These are phyloP conservation scores for Globodera ellingtonae DNA, from an alignment of 1,140 invertebrate genomes.

Conservation along the genomic window DNA sequence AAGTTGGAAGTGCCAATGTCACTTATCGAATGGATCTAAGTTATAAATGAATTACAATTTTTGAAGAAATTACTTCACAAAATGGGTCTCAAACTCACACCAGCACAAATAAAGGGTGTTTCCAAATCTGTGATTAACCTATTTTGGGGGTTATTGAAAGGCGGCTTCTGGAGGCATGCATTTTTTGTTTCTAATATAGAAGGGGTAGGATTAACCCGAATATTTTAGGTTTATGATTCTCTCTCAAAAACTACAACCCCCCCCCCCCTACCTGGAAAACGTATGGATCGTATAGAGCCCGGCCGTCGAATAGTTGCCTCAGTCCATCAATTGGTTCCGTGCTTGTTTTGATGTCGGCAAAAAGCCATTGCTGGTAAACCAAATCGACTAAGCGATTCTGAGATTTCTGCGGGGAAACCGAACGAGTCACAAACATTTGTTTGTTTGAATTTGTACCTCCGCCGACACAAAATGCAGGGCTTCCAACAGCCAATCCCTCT, in stretches of 20 bases:
- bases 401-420: neutral
- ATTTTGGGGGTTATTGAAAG: too few relatives aligned
- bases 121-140: too few relatives aligned
- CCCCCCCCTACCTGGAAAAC: conserved; percentile 10
- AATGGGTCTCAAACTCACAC: too few relatives aligned
- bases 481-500: conserved; percentile 8
- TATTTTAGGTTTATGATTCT: too few relatives aligned
- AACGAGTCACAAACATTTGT: too few relatives aligned
- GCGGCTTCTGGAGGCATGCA: too few relatives aligned
- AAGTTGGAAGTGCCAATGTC: conserved; percentile 12
- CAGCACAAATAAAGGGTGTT: too few relatives aligned
- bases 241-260: neutral
- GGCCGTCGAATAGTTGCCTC: neutral
- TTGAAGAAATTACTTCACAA: too few relatives aligned
- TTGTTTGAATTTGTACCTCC: neutral
- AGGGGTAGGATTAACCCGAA: too few relatives aligned
- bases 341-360: conserved; percentile 14
- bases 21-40: conserved; percentile 11
- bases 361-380: conserved; percentile 28
- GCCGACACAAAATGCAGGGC: neutral
- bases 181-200: too few relatives aligned
- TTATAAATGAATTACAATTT: neutral
- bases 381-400: neutral
- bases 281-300: neutral
- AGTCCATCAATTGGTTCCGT: neutral